Evolutionary conservation across 2,797 vertebrate genomes (phyloP).

Genomic region (Lepus oiostolus): DNA sequence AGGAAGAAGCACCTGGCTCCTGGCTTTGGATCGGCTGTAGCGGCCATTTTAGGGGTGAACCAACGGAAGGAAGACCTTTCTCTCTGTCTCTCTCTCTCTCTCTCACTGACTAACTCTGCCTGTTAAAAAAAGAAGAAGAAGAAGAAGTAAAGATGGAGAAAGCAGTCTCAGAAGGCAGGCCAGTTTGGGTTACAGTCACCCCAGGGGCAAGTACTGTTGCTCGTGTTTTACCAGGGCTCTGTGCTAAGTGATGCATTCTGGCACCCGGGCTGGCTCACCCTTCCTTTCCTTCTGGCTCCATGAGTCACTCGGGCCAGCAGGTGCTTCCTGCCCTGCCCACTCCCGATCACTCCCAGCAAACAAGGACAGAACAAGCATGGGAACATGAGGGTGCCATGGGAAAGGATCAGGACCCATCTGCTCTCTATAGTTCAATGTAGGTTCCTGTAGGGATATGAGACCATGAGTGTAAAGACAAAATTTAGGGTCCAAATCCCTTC

Average conservation of each 20-base stretch:
- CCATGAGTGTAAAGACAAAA: not conserved
- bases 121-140: not conserved
- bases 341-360: not conserved
- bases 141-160: not conserved
- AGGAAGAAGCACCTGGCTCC: too few relatives aligned
- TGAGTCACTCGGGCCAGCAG: not conserved
- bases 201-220: not conserved
- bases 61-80: too few relatives aligned
- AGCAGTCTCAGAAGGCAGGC: not conserved
- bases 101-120: too few relatives aligned
- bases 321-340: not conserved
- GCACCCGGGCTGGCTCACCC: not conserved
- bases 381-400: not conserved
- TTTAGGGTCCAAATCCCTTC: not conserved
- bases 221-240: not conserved
- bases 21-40: too few relatives aligned
- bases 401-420: not conserved
- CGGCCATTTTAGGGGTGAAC: too few relatives aligned
- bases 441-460: not conserved
- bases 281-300: not conserved
- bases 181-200: not conserved
- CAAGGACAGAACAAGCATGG: not conserved
- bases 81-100: too few relatives aligned
- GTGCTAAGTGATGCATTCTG: not conserved
- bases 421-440: not conserved